These are phyloP conservation scores for Acanthornis magna DNA, from an alignment of 2,797 vertebrate genomes.

Conservation along the genomic window DNA sequence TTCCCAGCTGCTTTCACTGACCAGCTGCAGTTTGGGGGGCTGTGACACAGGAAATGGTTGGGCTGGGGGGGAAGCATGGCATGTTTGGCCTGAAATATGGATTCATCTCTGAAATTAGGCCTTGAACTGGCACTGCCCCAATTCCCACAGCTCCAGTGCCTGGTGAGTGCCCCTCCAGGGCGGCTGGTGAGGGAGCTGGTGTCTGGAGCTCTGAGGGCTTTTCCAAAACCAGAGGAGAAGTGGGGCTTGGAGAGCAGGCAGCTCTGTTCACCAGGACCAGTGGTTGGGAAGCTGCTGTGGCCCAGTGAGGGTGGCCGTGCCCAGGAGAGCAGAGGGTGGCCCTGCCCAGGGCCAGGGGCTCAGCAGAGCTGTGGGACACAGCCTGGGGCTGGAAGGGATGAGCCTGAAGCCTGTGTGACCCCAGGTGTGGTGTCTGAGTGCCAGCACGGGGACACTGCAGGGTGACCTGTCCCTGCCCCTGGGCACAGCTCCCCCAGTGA, in stretches of 20 bases:
- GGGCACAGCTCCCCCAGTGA: neutral
- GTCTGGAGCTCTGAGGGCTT: neutral
- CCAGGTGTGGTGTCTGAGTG: accelerated
- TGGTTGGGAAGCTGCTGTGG: neutral
- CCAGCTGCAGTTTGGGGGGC: neutral
- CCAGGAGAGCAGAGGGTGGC: accelerated
- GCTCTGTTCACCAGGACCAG: neutral
- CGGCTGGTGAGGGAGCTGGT: neutral
- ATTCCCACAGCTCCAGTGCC: neutral
- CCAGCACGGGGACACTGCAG: accelerated
- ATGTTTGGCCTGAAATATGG: neutral
- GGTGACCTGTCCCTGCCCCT: neutral
- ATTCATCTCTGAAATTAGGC: neutral
- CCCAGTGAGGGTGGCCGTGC: accelerated
- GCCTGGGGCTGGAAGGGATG: neutral
- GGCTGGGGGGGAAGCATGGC: accelerated
- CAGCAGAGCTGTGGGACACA: neutral
- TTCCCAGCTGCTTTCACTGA: neutral
- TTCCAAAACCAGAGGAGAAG: neutral
- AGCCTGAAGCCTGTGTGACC: neutral
- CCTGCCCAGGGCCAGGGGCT: accelerated
- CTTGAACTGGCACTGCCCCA: neutral
- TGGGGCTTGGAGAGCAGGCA: neutral
- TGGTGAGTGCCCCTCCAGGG: neutral
- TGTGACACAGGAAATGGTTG: neutral